A percentile compares a stretch with the other conserved stretches of the same genome.
Evolutionary conservation across 2,888 invertebrate species (phyloP).

Genomic region (Alsophila aescularia): DNA sequence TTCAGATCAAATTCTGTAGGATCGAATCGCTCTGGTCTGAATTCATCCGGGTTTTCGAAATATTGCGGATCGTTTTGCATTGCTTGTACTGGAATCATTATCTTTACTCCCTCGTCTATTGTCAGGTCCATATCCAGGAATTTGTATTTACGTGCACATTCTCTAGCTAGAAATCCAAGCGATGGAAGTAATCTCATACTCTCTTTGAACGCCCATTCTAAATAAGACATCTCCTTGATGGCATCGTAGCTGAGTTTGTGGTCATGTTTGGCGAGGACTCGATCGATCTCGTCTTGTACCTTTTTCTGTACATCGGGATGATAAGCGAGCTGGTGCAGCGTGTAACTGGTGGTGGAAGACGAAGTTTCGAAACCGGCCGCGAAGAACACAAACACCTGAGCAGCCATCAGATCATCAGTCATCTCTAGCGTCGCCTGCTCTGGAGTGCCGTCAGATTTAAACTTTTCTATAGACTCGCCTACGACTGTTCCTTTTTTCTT

Average conservation of each 20-base stretch:
- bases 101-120: constrained; percentile 57
- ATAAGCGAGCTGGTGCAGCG: constrained; percentile 63
- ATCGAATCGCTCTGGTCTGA: constrained; percentile 55
- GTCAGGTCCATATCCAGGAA: constrained; percentile 51
- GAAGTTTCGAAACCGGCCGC: constrained; percentile 75
- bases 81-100: constrained; percentile 58
- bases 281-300: constrained; percentile 62
- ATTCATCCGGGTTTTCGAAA: constrained; percentile 55
- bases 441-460: constrained; percentile 51
- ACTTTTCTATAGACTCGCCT: constrained; percentile 57
- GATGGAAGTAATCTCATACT: constrained; percentile 58
- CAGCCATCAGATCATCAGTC: constrained; percentile 47
- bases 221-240: constrained; percentile 52
- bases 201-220: constrained; percentile 52
- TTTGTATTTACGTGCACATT: constrained; percentile 46
- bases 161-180: constrained; percentile 51
- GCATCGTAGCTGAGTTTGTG: constrained; percentile 60
- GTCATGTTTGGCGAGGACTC: constrained; percentile 50
- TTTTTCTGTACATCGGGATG: constrained; percentile 64
- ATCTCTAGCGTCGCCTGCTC: constrained; percentile 50
- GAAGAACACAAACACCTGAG: constrained; percentile 64
- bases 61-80: constrained; percentile 63
- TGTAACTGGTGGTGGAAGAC: constrained; percentile 64
- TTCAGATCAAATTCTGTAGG: constrained; percentile 30
- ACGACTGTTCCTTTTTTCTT: constrained; percentile 52